Base-by-base conservation (phyloP, 2,797 vertebrate species). In the Nasua narica region DNA sequence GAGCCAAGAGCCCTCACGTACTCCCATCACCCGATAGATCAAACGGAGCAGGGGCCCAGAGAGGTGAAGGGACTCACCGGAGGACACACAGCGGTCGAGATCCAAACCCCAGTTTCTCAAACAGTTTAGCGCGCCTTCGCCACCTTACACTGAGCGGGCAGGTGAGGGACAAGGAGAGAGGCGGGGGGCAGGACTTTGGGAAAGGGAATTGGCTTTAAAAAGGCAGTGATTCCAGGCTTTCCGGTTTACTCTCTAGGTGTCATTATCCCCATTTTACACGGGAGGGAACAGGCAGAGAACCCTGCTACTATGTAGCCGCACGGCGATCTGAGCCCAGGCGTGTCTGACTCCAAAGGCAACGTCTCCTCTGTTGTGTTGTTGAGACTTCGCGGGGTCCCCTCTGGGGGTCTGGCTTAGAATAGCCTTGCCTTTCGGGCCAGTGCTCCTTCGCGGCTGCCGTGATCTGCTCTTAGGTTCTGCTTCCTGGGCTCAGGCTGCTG, bases 41-140 rank as follows among this genome's bases (percentile, higher is more conserved):
- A 3, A 62, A 93, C 89, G 88, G 58, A 56, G 40, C 56, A 67
- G 46, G 40, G 37, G 18, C 21, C 62, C 84, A 90, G 91, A 94
- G 87, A 85, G 40, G 50, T 52, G 4, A 60, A 84, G 70, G 27
- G 19, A 37, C 86, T 85, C 46, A 16, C 21, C 54, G 23, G 52
- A 54, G 48, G 56, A 69, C 90, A 88, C 90, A 72, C 82, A 85
- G 94, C 87, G 69, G 21, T 16, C 3, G 27, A 54, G 25, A 8
- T 16, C 32, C 27, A 43, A 50, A 67, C 43, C 67, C 25, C 69
- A 12, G 27, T 46, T 58, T 90, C 76, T 56, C 29, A 54, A 54
- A 43, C 21, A 7, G 35, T 29, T 21, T 11, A 58, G 76, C 11
- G 32, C 5, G 3, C 40, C 37, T 67, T 50, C 19, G 11, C 70